A percentile compares a stretch with the other conserved stretches of the same genome.
Conservation (phyloP, 2,113 vertebrate genomes). For the Chrysochloris asiatica region DNA sequence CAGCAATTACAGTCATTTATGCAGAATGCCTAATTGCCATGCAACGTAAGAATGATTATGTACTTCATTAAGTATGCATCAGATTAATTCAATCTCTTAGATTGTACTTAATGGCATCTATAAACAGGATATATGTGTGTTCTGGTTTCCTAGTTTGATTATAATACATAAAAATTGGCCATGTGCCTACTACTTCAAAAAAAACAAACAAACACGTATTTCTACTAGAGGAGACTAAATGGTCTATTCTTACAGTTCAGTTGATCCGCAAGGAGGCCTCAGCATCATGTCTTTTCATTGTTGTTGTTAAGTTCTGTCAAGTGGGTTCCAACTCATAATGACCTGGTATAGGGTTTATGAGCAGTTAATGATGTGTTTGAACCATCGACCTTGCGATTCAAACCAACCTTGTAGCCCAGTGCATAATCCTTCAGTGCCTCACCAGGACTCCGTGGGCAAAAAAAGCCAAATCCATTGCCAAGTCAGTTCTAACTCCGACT, state of each 20-base stretch:
- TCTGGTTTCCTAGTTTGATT: not conserved
- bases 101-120: slow-evolving; percentile 8
- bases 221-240: not conserved
- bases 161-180: not conserved
- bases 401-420: no score
- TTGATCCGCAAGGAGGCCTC: not conserved
- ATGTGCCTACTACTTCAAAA: not conserved
- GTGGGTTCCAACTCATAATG: no score
- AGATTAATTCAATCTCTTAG: slow-evolving; percentile 54
- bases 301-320: no score
- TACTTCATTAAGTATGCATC: slow-evolving; percentile 55
- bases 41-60: slow-evolving; percentile 43
- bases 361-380: no score
- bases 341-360: no score
- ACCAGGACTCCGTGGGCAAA: no score
- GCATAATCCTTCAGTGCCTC: no score
- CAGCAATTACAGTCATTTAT: slow-evolving; percentile 16
- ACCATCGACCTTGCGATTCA: no score
- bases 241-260: not conserved
- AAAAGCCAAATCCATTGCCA: no score
- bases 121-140: not conserved
- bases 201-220: not conserved
- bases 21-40: not conserved
- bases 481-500: no score
- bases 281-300: not conserved